A percentile compares a stretch with the other conserved stretches of the same genome.
These are phyloP conservation scores for Dendrolimus pini DNA, from an alignment of 2,888 invertebrate genomes.

Conservation along the genomic window DNA sequence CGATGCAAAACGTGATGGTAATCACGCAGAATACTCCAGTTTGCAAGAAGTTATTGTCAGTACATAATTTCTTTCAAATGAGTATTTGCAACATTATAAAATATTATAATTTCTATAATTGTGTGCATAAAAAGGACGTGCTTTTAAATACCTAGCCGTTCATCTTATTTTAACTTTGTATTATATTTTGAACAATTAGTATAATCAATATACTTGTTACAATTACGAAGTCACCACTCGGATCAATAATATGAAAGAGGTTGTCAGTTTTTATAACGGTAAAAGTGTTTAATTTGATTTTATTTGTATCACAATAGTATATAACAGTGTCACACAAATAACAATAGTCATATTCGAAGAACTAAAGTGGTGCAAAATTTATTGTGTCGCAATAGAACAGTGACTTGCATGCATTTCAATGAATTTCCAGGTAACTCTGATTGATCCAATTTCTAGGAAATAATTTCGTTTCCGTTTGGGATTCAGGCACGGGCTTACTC, in stretches of 20 bases:
- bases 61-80: no score
- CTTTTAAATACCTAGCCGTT: no score
- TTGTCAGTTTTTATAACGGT: background rate
- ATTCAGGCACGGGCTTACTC: slow-evolving; percentile 45
- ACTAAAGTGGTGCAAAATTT: background rate
- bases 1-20: no score
- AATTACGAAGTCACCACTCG: no score
- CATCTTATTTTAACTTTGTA: no score
- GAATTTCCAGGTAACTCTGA: slow-evolving; percentile 50
- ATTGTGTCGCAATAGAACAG: slow-evolving; percentile 37
- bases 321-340: background rate
- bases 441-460: slow-evolving; percentile 56
- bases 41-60: no score
- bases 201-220: no score
- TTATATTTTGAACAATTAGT: no score
- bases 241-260: background rate
- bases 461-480: slow-evolving; percentile 45
- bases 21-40: no score
- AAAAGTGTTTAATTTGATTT: background rate
- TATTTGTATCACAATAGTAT: background rate
- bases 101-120: no score
- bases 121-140: no score
- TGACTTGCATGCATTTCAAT: slow-evolving; percentile 61
- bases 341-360: background rate
- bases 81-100: no score